Base-by-base conservation (phyloP, 2,113 vertebrate species). In the Rana temporaria region DNA sequence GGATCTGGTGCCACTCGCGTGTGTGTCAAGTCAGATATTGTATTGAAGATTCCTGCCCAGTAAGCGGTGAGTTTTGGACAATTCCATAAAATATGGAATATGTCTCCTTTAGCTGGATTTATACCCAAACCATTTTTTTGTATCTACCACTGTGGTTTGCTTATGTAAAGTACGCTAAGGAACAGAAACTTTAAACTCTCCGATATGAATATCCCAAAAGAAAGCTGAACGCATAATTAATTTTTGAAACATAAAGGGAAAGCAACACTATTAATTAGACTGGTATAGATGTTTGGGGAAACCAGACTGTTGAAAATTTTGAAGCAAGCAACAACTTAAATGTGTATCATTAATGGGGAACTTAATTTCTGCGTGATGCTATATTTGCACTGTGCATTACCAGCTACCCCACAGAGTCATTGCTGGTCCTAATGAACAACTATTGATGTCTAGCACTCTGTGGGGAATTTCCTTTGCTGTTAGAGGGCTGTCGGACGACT, bases 391-490 rank as follows among this genome's bases (percentile, higher is more conserved):
- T 34, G 55, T 60, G 55, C 71, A 74, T 74, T 74, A 74, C 26
- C 17, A 34, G 71, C 17, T n/a, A 55, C 55, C 71, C 71, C 26
- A 60, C 71, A 15, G 71, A 34, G 55, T 5, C 20, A 60, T 74
- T 55, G 56, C 30, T 26, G 17, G n/a, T 60, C 8, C 59, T 77
- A 65, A 77, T 77, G 74, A 65, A 52, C 59, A 65, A n/a, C 18
- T 64, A 77, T 65, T 77, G 74, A 77, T 65, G 38, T 52, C 59
- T 53, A 65, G 59, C 62, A 26, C 71, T 74, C 52, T 32, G 71
- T 60, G 57, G 19, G 32, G n/a, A 34, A 74, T 38, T 56, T 59
- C 19, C 4, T 18, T 55, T 59, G 53, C 48, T 20, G n/a, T 32
- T 73, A 57, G n/a, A 19, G 55, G 71, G 55, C 32, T 60, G 71